Evolutionary conservation across 1,140 invertebrate genomes (phyloP).

Genomic region (Spodoptera litura): DNA sequence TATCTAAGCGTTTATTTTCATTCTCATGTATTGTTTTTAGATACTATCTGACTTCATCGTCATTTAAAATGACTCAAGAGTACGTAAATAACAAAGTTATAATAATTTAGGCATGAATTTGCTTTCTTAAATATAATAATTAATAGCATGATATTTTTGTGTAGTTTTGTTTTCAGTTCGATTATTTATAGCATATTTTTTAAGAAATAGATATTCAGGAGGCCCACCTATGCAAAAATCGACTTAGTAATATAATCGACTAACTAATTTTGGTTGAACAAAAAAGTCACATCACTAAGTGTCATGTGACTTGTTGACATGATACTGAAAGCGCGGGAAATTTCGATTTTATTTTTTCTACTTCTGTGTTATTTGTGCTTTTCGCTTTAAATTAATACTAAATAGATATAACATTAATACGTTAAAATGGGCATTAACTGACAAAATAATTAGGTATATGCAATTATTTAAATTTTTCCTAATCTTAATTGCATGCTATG

Average conservation of each 20-base stretch:
- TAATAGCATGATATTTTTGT: conserved; percentile 28
- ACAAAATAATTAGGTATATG: not conserved
- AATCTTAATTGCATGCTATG: conserved; percentile 13
- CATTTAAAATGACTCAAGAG: conserved; percentile 49
- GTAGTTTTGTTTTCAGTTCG: not conserved
- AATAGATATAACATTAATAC: not conserved
- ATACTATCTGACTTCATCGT: conserved; percentile 50
- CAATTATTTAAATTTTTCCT: not conserved
- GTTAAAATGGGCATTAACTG: not conserved
- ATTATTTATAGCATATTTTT: not conserved
- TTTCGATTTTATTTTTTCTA: not conserved
- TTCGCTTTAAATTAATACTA: not conserved
- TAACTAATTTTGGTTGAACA: conserved; percentile 8
- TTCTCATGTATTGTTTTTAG: conserved; percentile 52
- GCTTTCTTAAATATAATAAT: conserved; percentile 7
- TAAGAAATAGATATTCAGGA: not conserved
- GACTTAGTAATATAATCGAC: not conserved
- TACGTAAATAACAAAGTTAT: conserved; percentile 51
- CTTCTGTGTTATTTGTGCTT: not conserved
- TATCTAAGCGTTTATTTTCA: conserved; percentile 39
- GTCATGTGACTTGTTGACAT: not conserved
- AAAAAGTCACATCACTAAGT: conserved; percentile 1
- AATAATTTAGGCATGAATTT: conserved; percentile 39
- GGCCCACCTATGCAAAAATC: not conserved
- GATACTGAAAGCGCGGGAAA: conserved; percentile 15